A percentile compares a stretch with the other conserved stretches of the same genome.
phyloP scores from a whole-genome alignment of 2,113 vertebrate species.

The Maccullochella peelii region DNA sequence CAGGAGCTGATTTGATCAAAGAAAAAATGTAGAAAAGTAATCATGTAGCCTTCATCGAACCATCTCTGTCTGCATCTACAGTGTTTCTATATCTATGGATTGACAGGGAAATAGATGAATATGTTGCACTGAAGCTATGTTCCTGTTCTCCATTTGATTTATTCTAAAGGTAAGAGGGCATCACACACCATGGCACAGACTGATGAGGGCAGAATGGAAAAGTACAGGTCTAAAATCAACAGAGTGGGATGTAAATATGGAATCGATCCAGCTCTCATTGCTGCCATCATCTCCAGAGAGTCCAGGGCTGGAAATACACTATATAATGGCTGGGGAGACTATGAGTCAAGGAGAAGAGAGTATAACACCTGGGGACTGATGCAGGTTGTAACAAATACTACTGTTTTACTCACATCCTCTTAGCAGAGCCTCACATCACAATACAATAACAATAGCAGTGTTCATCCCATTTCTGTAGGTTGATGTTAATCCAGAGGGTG shows the following conservation, averaged over 20 bases:
- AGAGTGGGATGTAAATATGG: neutral
- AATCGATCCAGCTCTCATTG: constrained; percentile 66
- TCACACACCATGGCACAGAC: constrained; percentile 59
- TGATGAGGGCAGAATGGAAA: constrained; percentile 45
- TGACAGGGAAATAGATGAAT: neutral
- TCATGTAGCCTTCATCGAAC: no score
- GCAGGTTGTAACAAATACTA: constrained; percentile 56
- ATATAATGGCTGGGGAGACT: constrained; percentile 35
- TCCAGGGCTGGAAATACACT: constrained; percentile 68
- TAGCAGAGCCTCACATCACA: neutral
- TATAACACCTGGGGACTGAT: constrained; percentile 59
- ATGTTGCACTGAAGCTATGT: neutral
- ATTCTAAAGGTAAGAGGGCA: constrained; percentile 23
- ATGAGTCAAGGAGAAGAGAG: neutral
- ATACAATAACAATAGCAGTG: neutral
- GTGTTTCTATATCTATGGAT: neutral
- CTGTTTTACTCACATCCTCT: neutral
- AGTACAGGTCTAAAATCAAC: constrained; percentile 45
- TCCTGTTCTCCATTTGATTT: neutral
- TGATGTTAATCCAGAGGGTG: constrained; percentile 36
- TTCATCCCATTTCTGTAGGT: constrained; percentile 34
- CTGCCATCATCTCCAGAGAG: constrained; percentile 77
- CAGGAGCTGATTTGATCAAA: neutral
- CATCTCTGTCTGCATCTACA: neutral
- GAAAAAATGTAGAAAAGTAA: neutral